Evolutionary conservation across 2,888 invertebrate species (phyloP).

Genomic region (Pediacus dermestoides): DNA sequence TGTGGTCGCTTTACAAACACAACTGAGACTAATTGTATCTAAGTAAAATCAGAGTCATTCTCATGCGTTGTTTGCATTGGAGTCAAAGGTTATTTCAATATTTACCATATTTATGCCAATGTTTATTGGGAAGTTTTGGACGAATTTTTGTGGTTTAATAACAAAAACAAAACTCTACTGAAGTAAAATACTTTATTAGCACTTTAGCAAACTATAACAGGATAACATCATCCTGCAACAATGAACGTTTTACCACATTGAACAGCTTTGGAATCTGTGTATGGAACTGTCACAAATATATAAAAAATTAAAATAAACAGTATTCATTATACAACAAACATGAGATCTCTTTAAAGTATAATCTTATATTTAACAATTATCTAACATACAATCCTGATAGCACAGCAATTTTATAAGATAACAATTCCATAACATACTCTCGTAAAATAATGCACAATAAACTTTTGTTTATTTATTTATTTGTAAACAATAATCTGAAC

Average conservation of each 20-base stretch:
- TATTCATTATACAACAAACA: slow-evolving; percentile 21
- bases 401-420: slow-evolving; percentile 25
- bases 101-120: too few relatives aligned
- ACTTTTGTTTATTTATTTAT: too few relatives aligned
- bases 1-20: too few relatives aligned
- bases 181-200: slow-evolving; percentile 33
- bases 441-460: too few relatives aligned
- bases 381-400: slow-evolving; percentile 26
- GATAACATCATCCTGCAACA: slow-evolving; percentile 17
- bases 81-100: too few relatives aligned
- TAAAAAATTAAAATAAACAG: slow-evolving; percentile 22
- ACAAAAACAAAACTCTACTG: slow-evolving; percentile 6
- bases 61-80: too few relatives aligned
- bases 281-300: slow-evolving; percentile 21
- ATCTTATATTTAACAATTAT: slow-evolving; percentile 28
- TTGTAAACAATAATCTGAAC: too few relatives aligned
- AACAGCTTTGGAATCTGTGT: slow-evolving; percentile 16
- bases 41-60: too few relatives aligned
- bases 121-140: too few relatives aligned
- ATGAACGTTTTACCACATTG: slow-evolving; percentile 15
- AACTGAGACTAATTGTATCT: too few relatives aligned
- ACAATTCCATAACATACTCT: slow-evolving; percentile 22
- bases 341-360: slow-evolving; percentile 23
- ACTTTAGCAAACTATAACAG: slow-evolving; percentile 32
- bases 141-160: too few relatives aligned